These are phyloP conservation scores for Hoplostethus mediterraneus DNA, from an alignment of 2,797 vertebrate species.

Conservation along the genomic window DNA sequence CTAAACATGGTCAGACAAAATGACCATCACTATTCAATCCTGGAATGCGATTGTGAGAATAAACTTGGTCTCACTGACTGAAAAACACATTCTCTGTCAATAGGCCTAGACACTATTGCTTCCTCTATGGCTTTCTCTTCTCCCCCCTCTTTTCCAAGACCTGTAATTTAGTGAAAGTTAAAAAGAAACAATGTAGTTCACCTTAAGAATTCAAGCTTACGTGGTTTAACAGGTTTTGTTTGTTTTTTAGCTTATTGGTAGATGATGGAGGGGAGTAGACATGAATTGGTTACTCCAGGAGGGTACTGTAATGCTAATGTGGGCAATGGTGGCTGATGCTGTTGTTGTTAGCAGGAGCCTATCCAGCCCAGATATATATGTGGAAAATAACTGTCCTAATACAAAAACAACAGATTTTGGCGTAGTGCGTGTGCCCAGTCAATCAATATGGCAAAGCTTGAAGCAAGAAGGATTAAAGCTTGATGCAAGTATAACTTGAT, in stretches of 20 bases:
- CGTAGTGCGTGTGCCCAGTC: neutral
- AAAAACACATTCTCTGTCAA: constrained; percentile 29
- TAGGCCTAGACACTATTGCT: neutral
- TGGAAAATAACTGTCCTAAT: neutral
- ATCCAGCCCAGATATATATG: neutral
- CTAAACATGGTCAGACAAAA: constrained; percentile 28
- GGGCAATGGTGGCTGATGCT: neutral
- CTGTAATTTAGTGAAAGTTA: neutral
- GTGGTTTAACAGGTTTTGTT: no score
- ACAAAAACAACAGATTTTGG: neutral
- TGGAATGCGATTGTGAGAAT: neutral
- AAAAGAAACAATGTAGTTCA: neutral
- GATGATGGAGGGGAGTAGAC: neutral
- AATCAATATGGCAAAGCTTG: neutral
- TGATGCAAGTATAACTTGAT: neutral
- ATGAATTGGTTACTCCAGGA: neutral
- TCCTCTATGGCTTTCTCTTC: constrained; percentile 1
- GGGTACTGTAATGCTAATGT: neutral
- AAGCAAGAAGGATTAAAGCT: neutral
- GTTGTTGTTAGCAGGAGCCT: neutral
- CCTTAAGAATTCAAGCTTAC: neutral
- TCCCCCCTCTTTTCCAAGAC: neutral
- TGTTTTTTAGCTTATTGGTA: neutral
- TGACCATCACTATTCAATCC: neutral
- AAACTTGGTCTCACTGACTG: neutral